phyloP scores from a whole-genome alignment of 2,797 vertebrate genomes.

The Halcyon leucocephala region DNA sequence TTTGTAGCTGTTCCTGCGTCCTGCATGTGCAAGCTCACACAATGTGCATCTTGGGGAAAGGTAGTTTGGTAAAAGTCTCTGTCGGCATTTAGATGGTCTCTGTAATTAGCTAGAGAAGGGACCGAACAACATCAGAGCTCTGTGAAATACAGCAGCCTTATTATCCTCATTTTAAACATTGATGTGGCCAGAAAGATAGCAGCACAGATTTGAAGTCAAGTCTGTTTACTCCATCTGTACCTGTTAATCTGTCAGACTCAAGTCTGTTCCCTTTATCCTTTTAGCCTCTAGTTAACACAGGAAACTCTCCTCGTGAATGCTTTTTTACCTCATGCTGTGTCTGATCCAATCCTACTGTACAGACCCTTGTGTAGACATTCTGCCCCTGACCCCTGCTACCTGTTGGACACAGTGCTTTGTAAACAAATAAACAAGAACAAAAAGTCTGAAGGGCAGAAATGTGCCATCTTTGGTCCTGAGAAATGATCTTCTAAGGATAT shows the following conservation, averaged over 20 bases:
- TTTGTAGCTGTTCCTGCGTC: background rate
- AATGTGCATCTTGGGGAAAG: background rate
- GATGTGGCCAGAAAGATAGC: background rate
- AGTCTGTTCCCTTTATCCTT: background rate
- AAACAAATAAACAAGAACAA: background rate
- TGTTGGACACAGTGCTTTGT: background rate
- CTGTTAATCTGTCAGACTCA: background rate
- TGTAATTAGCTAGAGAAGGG: background rate
- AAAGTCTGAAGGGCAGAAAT: background rate
- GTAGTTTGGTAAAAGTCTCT: background rate
- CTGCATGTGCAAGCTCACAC: background rate
- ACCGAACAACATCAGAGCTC: background rate
- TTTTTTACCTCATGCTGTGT: background rate
- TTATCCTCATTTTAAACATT: background rate
- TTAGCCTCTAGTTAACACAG: background rate
- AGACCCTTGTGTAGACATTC: background rate
- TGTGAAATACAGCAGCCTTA: background rate
- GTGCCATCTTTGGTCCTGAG: background rate
- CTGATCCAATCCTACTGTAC: background rate
- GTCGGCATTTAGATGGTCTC: background rate
- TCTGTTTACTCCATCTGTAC: background rate
- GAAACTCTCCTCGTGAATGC: background rate
- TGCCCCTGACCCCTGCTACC: background rate
- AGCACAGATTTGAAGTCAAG: background rate
- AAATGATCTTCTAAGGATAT: background rate